Conservation (phyloP, 2,797 vertebrate species). For the Falco rusticolus region DNA sequence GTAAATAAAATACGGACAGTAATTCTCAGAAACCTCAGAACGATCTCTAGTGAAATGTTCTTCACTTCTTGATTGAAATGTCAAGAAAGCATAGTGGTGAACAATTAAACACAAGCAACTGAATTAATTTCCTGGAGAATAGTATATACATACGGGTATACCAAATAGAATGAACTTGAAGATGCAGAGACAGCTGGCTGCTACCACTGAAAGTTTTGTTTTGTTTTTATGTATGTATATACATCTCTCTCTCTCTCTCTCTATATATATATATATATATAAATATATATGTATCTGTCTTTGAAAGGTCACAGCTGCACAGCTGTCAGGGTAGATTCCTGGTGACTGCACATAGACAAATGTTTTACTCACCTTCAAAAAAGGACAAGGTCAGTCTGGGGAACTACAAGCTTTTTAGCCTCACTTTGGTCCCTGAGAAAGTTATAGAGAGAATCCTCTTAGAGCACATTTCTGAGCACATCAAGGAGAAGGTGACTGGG, state of each 20-base stretch:
- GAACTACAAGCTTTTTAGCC: neutral
- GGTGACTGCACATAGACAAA: neutral
- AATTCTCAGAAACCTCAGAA: neutral
- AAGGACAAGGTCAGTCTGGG: neutral
- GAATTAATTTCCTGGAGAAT: neutral
- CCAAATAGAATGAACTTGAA: neutral
- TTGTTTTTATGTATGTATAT: no score
- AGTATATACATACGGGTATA: rapidly evolving
- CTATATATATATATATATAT: no score
- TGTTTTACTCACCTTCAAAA: neutral
- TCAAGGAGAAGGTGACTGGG: neutral
- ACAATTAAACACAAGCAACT: neutral
- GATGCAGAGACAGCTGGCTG: neutral
- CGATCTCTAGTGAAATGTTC: neutral
- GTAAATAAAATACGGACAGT: neutral
- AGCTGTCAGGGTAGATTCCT: neutral
- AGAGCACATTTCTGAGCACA: neutral
- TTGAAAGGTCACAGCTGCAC: neutral
- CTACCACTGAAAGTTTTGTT: neutral
- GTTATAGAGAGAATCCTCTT: neutral
- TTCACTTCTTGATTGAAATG: neutral
- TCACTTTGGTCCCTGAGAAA: neutral
- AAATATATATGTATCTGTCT: neutral
- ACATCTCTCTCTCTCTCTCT: no score
- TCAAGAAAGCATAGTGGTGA: neutral